These are phyloP conservation scores for Clinocottus analis DNA, from an alignment of 2,113 vertebrate genomes.

Conservation along the genomic window DNA sequence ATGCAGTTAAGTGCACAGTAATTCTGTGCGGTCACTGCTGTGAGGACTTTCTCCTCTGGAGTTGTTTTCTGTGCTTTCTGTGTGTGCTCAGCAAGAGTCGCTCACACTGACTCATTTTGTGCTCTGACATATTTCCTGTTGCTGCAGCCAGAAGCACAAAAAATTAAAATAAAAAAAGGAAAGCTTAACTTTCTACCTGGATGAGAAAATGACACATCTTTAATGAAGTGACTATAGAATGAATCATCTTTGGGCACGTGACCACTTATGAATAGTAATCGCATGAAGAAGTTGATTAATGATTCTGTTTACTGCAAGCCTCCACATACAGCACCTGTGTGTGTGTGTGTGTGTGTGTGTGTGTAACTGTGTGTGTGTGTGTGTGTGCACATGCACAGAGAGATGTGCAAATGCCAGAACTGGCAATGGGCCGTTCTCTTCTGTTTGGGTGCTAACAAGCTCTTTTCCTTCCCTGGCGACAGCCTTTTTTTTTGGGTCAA, in stretches of 20 bases:
- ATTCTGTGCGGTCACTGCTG: neutral
- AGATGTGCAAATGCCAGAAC: slow-evolving; percentile 31
- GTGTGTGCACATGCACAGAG: no score
- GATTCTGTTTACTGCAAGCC: slow-evolving; percentile 31
- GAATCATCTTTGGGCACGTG: neutral
- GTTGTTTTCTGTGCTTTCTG: slow-evolving; percentile 4
- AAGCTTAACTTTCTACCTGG: neutral
- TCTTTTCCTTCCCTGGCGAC: slow-evolving; percentile 12
- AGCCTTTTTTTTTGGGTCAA: slow-evolving; percentile 30
- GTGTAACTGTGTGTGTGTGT: neutral
- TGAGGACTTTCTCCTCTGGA: neutral
- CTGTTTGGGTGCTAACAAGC: slow-evolving; percentile 3
- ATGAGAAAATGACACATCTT: neutral
- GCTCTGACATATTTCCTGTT: slow-evolving; percentile 18
- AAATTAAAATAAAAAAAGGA: neutral
- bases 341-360: neutral
- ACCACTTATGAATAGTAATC: slow-evolving; percentile 2
- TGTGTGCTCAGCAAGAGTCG: neutral
- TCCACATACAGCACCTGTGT: neutral
- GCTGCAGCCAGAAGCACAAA: neutral
- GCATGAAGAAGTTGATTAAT: slow-evolving; percentile 1
- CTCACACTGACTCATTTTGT: neutral
- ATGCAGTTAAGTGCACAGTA: neutral
- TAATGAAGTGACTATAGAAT: neutral
- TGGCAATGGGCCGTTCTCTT: slow-evolving; percentile 21